Evolutionary conservation across 2,888 invertebrate species (phyloP).

Genomic region (Electrophaes corylata): DNA sequence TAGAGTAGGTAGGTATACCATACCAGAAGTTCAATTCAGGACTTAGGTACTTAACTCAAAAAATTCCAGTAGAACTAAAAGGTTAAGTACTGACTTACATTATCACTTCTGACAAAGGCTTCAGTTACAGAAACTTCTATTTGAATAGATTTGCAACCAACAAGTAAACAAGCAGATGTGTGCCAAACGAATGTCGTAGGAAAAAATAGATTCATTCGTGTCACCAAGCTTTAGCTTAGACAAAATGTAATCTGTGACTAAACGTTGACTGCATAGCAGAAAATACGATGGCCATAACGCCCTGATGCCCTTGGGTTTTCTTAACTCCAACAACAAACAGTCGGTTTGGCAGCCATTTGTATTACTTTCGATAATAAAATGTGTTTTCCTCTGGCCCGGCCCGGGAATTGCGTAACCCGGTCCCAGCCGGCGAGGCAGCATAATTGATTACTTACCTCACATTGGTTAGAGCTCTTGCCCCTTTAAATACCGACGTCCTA

Average conservation of each 20-base stretch:
- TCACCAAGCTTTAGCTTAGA: not conserved
- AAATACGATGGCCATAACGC: not conserved
- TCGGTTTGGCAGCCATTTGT: not conserved
- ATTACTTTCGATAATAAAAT: slow-evolving; percentile 9
- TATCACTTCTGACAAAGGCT: not conserved
- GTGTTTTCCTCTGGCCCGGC: slow-evolving; percentile 17
- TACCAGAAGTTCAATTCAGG: not conserved
- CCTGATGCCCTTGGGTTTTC: not conserved
- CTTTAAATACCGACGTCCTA: slow-evolving; percentile 59
- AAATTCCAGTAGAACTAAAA: too few species aligned
- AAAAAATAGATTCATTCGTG: slow-evolving; percentile 2
- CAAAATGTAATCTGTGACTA: not conserved
- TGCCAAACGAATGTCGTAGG: slow-evolving; percentile 1
- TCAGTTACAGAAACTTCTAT: not conserved
- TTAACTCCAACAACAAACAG: not conserved
- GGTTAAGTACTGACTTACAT: too few species aligned
- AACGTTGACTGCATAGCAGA: not conserved
- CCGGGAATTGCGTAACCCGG: slow-evolving; percentile 65
- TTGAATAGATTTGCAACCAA: not conserved
- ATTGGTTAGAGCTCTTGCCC: slow-evolving; percentile 60
- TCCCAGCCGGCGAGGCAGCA: slow-evolving; percentile 56
- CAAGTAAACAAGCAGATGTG: slow-evolving; percentile 6
- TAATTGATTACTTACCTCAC: slow-evolving; percentile 61
- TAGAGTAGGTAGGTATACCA: too few species aligned
- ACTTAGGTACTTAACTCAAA: too few species aligned